These are phyloP conservation scores for Myripristis murdjan DNA, from an alignment of 2,797 vertebrate genomes.

Conservation along the genomic window DNA sequence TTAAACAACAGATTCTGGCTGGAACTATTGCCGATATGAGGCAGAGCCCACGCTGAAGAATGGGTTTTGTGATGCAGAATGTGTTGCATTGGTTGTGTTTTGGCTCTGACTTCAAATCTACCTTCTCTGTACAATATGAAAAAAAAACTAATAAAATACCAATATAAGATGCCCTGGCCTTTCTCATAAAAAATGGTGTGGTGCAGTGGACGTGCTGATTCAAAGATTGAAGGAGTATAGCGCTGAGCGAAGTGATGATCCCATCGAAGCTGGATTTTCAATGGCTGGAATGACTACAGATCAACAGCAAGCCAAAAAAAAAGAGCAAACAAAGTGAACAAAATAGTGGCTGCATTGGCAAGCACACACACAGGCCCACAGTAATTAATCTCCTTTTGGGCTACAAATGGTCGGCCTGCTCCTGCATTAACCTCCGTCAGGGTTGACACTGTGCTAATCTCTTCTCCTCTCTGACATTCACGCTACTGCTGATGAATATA, in stretches of 20 bases:
- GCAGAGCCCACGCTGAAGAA: conserved; percentile 25
- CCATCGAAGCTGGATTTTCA: conserved; percentile 25
- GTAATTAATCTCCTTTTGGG: conserved; percentile 75
- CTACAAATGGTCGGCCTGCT: conserved; percentile 65
- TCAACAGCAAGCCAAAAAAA: conserved; percentile 26
- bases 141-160: conserved; percentile 52
- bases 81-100: conserved; percentile 40
- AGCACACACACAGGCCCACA: conserved; percentile 13
- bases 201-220: conserved; percentile 35
- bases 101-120: conserved; percentile 17
- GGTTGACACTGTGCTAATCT: conserved; percentile 65
- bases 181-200: conserved; percentile 24
- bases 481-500: conserved; percentile 59
- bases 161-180: conserved; percentile 45
- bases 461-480: conserved; percentile 69
- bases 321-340: conserved; percentile 21
- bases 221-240: not conserved
- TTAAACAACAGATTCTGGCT: conserved; percentile 31
- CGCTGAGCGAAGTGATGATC: conserved; percentile 9
- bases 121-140: conserved; percentile 36
- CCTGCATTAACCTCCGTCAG: conserved; percentile 69
- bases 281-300: conserved; percentile 30
- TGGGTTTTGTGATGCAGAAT: conserved; percentile 27
- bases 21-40: conserved; percentile 12
- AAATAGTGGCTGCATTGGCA: conserved; percentile 36